Percentiles rank a stretch among this genome's conserved stretches.
phyloP scores from a whole-genome alignment of 2,797 vertebrate genomes.

The Clarias pachynema region DNA sequence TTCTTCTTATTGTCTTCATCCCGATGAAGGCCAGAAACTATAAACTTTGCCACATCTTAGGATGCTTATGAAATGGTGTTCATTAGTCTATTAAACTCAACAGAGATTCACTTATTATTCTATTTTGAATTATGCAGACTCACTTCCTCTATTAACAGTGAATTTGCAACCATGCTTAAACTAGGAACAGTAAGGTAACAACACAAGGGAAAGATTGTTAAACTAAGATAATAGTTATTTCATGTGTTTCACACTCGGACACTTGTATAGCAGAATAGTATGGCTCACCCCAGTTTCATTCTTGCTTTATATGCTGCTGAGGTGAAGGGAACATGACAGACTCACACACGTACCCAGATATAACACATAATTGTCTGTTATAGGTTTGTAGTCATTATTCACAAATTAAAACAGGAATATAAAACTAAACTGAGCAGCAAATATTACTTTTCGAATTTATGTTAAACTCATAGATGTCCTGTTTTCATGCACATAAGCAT shows the following conservation, averaged over 20 bases:
- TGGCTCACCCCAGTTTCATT: constrained; percentile 47
- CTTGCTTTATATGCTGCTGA: constrained; percentile 36
- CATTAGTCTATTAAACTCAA: neutral
- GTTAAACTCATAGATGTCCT: neutral
- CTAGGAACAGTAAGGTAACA: neutral
- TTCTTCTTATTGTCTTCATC: constrained; percentile 23
- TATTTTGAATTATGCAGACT: neutral
- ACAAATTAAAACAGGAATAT: constrained; percentile 2
- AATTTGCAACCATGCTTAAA: neutral
- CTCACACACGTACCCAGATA: neutral
- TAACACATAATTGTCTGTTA: neutral
- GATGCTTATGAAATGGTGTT: neutral
- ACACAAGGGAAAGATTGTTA: neutral
- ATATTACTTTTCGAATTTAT: neutral
- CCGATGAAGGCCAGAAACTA: constrained; percentile 2
- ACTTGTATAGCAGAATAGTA: no score
- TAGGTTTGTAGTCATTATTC: neutral
- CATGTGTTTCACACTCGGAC: constrained; percentile 53
- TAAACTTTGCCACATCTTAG: constrained; percentile 3
- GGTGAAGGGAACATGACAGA: constrained; percentile 11
- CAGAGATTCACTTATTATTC: neutral
- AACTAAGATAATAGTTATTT: constrained; percentile 43
- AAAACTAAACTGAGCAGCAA: neutral
- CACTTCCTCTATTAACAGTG: neutral
- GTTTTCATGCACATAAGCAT: neutral